Percentiles rank a stretch among this genome's conserved stretches.
Evolutionary conservation across 2,888 invertebrate genomes (phyloP).

Genomic region (Rhamnusium bicolor): DNA sequence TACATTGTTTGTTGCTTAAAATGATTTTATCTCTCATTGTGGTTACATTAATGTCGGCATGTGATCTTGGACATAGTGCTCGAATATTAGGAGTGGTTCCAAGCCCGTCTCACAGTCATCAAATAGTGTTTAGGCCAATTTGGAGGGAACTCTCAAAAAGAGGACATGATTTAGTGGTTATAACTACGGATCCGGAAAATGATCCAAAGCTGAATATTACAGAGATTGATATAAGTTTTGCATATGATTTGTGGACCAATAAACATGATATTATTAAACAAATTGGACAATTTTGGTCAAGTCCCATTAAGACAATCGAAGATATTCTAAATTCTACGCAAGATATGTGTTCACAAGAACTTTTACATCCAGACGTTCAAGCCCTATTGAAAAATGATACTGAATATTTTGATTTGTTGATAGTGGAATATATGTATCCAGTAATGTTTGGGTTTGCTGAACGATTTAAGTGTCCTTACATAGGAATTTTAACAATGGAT

Average conservation of each 20-base stretch:
- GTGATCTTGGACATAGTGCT: conserved; percentile 17
- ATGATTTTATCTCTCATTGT: background rate
- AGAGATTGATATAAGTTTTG: conserved; percentile 50
- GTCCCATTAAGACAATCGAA: conserved; percentile 4
- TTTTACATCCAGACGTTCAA: conserved; percentile 12
- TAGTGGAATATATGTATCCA: background rate
- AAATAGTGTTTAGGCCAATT: conserved; percentile 55
- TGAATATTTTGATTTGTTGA: background rate
- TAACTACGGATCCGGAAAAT: conserved; percentile 60
- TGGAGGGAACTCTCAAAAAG: conserved; percentile 54
- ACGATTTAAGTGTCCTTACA: background rate
- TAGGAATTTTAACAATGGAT: background rate
- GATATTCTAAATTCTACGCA: conserved; percentile 15
- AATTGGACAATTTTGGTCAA: conserved; percentile 9
- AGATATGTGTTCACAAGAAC: conserved; percentile 44
- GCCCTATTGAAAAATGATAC: conserved; percentile 43
- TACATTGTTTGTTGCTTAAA: background rate
- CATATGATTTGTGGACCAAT: conserved; percentile 9
- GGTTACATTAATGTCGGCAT: background rate
- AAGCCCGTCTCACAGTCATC: conserved; percentile 57
- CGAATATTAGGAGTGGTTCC: conserved; percentile 53
- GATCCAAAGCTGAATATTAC: conserved; percentile 59
- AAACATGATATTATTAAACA: background rate
- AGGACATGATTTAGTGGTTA: conserved; percentile 56
- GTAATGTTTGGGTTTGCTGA: background rate